Conservation (phyloP, 2,113 vertebrate genomes). For the Chinchilla lanigera region DNA sequence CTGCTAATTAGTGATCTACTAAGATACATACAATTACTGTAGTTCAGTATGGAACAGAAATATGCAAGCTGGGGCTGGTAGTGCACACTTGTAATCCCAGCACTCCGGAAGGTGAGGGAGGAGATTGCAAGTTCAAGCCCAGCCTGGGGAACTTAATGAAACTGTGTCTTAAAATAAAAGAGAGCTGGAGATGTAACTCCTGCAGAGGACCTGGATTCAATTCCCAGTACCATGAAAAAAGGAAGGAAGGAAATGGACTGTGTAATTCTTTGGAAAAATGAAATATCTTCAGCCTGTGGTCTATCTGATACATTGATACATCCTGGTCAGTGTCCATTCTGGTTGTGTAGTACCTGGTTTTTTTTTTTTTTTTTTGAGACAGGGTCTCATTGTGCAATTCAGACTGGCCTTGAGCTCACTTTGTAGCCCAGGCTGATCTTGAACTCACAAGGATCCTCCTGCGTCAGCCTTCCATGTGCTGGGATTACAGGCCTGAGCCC, state of each 20-base stretch:
- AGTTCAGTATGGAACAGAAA: not conserved
- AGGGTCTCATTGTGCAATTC: no score
- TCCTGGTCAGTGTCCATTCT: not conserved
- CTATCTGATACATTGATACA: not conserved
- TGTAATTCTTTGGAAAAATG: not conserved
- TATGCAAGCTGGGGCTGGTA: not conserved
- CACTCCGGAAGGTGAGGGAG: not conserved
- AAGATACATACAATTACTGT: not conserved
- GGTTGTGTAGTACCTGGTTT: not conserved
- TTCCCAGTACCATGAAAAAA: not conserved
- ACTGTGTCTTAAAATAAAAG: not conserved
- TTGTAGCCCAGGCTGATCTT: no score
- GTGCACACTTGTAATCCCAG: not conserved
- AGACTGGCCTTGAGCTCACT: no score
- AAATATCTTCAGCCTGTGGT: not conserved
- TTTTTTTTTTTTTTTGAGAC: no score
- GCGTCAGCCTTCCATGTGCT: no score
- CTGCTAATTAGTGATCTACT: not conserved
- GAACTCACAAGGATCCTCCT: no score
- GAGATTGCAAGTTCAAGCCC: not conserved
- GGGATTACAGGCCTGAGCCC: no score
- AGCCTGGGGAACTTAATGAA: not conserved
- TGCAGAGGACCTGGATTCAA: not conserved
- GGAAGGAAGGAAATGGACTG: not conserved
- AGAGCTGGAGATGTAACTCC: not conserved